Percentiles rank a stretch among this genome's conserved stretches.
phyloP scores from a whole-genome alignment of 2,113 vertebrate genomes.

The Aldabrachelys gigantea region DNA sequence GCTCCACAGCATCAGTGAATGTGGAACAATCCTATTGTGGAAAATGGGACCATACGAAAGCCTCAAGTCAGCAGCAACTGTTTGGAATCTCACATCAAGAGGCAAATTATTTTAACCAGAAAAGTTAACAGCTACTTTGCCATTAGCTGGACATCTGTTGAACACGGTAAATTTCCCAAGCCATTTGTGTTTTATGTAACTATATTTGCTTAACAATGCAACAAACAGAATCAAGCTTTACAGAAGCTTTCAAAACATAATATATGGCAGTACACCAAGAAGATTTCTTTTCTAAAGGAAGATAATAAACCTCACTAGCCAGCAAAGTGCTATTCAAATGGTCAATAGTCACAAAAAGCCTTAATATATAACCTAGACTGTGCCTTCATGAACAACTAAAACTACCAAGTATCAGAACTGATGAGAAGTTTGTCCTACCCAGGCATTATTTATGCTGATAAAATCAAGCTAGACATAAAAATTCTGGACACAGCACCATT shows the following conservation, averaged over 20 bases:
- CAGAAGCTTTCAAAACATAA: neutral
- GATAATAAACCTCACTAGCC: neutral
- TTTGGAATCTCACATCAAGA: neutral
- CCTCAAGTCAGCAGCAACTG: neutral
- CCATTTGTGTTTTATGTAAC: neutral
- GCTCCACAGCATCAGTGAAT: neutral
- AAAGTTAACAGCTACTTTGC: neutral
- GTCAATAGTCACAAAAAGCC: neutral
- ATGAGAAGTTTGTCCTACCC: neutral
- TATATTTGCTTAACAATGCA: neutral
- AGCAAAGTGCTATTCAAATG: neutral
- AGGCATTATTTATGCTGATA: neutral
- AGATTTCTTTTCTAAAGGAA: neutral
- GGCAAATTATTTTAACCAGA: neutral
- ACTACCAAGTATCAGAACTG: neutral
- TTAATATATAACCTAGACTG: neutral
- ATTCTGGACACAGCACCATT: neutral
- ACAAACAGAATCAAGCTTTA: neutral
- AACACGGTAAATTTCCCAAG: neutral
- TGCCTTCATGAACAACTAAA: neutral
- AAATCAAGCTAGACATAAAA: neutral
- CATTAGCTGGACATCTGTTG: neutral
- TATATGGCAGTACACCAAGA: neutral
- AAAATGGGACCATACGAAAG: neutral
- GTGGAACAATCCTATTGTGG: neutral